A percentile compares a stretch with the other conserved stretches of the same genome.
Conservation (phyloP, 2,797 vertebrate genomes). For the Betta splendens region DNA sequence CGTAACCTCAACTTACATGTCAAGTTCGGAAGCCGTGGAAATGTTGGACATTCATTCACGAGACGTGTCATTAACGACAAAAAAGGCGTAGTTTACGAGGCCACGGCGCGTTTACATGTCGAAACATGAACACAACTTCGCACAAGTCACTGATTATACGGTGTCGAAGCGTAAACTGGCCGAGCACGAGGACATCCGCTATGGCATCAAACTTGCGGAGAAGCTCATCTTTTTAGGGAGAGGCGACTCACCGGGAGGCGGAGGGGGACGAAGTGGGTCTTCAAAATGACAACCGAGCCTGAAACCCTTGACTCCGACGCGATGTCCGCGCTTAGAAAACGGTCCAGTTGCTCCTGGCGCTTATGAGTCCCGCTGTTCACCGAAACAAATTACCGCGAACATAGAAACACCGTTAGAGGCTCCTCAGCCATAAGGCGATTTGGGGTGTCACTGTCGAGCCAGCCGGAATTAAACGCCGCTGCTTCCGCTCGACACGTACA, state of each 20-base stretch:
- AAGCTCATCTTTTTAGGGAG: slow-evolving; percentile 63
- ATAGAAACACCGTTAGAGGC: slow-evolving; percentile 50
- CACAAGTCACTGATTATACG: neutral
- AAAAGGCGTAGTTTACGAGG: neutral
- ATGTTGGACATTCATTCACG: neutral
- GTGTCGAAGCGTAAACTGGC: slow-evolving; percentile 7
- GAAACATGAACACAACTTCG: slow-evolving; percentile 4
- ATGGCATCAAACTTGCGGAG: slow-evolving; percentile 68
- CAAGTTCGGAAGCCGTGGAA: slow-evolving; percentile 37
- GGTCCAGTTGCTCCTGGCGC: neutral
- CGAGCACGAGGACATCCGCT: slow-evolving; percentile 70
- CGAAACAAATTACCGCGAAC: slow-evolving; percentile 50
- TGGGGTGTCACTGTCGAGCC: slow-evolving; percentile 41
- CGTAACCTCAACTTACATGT: neutral
- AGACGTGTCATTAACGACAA: neutral
- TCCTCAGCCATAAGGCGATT: slow-evolving; percentile 71
- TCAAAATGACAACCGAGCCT: neutral
- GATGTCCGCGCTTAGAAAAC: slow-evolving; percentile 4
- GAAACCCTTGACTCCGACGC: neutral
- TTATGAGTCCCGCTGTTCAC: slow-evolving; percentile 8
- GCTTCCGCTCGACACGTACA: slow-evolving; percentile 32
- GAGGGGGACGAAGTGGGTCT: slow-evolving; percentile 36
- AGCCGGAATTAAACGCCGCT: fast-evolving
- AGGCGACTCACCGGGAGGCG: slow-evolving; percentile 70
- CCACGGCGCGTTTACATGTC: neutral